phyloP scores from a whole-genome alignment of 2,113 vertebrate species.

The Sinocyclocheilus anshuiensis region DNA sequence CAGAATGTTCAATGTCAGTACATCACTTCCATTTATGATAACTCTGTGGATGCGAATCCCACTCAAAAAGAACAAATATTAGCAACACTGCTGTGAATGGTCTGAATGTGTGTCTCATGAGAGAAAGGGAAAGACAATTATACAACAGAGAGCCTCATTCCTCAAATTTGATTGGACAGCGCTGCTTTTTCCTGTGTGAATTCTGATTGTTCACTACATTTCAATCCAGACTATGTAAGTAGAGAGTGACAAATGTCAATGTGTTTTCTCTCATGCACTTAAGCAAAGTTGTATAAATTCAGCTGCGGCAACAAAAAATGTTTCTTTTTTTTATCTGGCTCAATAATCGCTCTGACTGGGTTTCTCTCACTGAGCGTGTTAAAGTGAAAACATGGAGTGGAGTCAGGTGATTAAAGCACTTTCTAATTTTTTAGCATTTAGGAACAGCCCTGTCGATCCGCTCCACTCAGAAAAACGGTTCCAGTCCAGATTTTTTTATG shows the following conservation, averaged over 20 bases:
- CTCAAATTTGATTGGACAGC: background rate
- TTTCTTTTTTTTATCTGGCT: background rate
- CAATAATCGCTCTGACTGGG: background rate
- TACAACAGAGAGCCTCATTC: background rate
- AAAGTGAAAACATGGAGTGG: background rate
- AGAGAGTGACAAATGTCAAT: background rate
- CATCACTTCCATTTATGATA: conserved; percentile 31
- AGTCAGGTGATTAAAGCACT: background rate
- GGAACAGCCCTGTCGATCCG: no score
- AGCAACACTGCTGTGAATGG: conserved; percentile 24
- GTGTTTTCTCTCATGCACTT: background rate
- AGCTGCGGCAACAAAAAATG: background rate
- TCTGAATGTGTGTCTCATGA: background rate
- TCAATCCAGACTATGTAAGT: background rate
- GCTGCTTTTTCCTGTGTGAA: background rate
- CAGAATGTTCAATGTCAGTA: background rate
- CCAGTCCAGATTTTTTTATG: background rate
- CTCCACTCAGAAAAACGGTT: background rate
- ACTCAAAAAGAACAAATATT: conserved; percentile 32
- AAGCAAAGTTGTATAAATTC: background rate
- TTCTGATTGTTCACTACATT: background rate
- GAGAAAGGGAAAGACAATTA: conserved; percentile 14
- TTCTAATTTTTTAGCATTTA: no score
- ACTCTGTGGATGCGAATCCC: conserved; percentile 37
- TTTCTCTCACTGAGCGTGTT: background rate